Percentiles rank a stretch among this genome's conserved stretches.
phyloP scores from a whole-genome alignment of 2,113 vertebrate genomes.

The Ancistrus triradiatus region DNA sequence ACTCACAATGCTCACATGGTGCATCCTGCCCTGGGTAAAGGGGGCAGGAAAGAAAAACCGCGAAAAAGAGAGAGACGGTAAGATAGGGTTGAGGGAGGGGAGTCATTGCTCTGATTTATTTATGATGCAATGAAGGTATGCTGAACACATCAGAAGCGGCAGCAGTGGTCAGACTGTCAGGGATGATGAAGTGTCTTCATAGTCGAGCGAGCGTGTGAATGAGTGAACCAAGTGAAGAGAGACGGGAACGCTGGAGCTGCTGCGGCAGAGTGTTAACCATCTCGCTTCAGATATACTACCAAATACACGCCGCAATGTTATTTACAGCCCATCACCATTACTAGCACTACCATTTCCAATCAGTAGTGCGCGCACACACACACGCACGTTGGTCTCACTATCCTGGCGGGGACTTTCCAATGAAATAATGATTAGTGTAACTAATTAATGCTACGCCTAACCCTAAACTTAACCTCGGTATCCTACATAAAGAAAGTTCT shows the following conservation, averaged over 20 bases:
- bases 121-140: constrained; percentile 98
- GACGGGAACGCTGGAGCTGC: constrained; percentile 53
- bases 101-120: constrained; percentile 98
- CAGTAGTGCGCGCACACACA: neutral
- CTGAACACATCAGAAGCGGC: constrained; percentile 89
- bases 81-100: constrained; percentile 55
- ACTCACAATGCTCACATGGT: no score
- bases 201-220: constrained; percentile 78
- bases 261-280: constrained; percentile 84
- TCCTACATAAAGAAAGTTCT: neutral
- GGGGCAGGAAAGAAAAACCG: constrained; percentile 48
- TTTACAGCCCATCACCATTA: constrained; percentile 44
- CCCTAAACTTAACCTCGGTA: no score
- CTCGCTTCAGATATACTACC: constrained; percentile 71
- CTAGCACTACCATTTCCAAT: neutral
- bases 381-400: no score
- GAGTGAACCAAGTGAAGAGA: constrained; percentile 42
- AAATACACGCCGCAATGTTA: constrained; percentile 60
- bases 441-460: no score
- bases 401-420: no score
- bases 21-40: constrained; percentile 35
- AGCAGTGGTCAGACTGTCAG: constrained; percentile 97
- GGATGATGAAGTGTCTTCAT: constrained; percentile 92
- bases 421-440: no score
- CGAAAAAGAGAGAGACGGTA: constrained; percentile 61